Base-by-base conservation (phyloP, 2,888 invertebrate species). In the Chrysolina haemoptera region DNA sequence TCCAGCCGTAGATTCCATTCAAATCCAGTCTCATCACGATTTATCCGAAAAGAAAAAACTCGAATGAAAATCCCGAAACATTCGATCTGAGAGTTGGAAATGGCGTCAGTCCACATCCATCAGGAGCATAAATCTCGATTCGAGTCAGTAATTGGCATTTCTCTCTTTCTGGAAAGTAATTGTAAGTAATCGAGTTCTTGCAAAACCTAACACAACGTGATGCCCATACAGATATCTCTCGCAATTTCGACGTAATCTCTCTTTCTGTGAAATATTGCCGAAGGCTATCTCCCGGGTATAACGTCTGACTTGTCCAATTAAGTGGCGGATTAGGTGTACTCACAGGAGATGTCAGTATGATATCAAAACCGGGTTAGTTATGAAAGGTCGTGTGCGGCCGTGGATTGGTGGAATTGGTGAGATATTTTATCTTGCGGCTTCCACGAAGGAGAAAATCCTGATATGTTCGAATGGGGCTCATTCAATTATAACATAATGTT, bases 191-290 rank as follows among this genome's bases (percentile, higher is more conserved):
- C 67, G 72, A 68, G 72, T 68, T 59, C 35, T 62, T 5, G 46
- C 40, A 41, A 46, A 50, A 72, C 68, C 71, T 72, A 68, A 63
- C 53, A 66, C 68, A 63, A 73, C 73, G 73, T 73, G 73, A 65
- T 48, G 35, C 64, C 62, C 73, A 68, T 73, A 68, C 68, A 68
- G 65, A 73, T 72, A 46, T 43, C 35, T 43, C 35, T 48, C 43
- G 68, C 72, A 72, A 72, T 68, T 72, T 62, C 68, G 22, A 46
- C 63, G 55, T 73, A 73, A 73, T 73, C 73, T 67, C 53, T 71
- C 59, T 50, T 55, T 18, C 27, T 18, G 35, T 50, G 65, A 73
- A 63, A 73, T 73, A 73, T 68, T 16, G 53, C 73, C 35, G 46
- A 48, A 48, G 12, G 63, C 66, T 62, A 65, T 71, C 71, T 48